phyloP scores from a whole-genome alignment of 2,888 invertebrate species.

The Ophioninae sp. region DNA sequence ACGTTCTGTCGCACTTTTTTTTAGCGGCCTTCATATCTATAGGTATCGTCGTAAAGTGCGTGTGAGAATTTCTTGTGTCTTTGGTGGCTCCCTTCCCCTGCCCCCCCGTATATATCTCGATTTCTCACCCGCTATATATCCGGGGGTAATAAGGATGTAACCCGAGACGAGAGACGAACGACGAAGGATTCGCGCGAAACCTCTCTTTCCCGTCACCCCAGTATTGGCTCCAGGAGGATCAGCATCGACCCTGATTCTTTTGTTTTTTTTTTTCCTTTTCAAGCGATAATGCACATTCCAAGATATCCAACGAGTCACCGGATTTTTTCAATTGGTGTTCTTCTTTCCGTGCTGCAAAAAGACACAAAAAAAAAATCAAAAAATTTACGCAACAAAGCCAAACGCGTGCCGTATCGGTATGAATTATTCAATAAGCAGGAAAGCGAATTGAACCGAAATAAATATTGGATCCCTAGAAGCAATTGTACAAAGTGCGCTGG shows the following conservation, averaged over 20 bases:
- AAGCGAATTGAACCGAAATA: neutral
- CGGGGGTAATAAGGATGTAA: constrained; percentile 80
- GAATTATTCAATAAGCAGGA: neutral
- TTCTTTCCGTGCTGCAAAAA: no score
- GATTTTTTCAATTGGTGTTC: neutral
- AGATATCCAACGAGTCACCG: constrained; percentile 28
- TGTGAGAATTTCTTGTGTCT: constrained; percentile 23
- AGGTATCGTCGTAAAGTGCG: neutral
- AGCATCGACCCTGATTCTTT: constrained; percentile 36
- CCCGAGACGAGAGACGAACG: constrained; percentile 71
- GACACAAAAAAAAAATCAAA: no score
- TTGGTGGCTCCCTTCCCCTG: constrained; percentile 65
- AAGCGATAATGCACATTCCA: constrained; percentile 31
- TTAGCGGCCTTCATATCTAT: constrained; percentile 1
- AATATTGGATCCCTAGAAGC: neutral
- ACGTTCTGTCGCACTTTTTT: constrained; percentile 67
- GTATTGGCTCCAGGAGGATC: constrained; percentile 53
- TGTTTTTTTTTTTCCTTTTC: constrained; percentile 4
- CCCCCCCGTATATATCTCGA: constrained; percentile 49
- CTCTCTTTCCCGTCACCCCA: constrained; percentile 32
- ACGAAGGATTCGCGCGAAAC: constrained; percentile 36
- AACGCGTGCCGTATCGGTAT: no score
- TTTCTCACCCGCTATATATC: constrained; percentile 68
- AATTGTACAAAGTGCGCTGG: constrained; percentile 34
- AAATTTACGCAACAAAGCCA: no score